Evolutionary conservation across 1,140 invertebrate species (phyloP).

Genomic region (Drosophila nikananu): DNA sequence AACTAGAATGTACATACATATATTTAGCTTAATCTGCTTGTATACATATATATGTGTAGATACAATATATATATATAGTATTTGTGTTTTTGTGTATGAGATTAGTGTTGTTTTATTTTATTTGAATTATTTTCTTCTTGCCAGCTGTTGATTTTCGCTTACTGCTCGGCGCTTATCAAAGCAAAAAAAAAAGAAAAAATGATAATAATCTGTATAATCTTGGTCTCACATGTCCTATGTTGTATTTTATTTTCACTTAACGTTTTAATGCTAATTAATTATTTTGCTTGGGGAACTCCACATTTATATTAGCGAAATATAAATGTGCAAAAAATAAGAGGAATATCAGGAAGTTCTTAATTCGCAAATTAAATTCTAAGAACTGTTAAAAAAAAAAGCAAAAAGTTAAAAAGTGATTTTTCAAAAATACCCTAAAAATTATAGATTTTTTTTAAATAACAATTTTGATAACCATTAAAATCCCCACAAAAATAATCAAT

Average conservation of each 20-base stretch:
- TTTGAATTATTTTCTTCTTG: slow-evolving; percentile 12
- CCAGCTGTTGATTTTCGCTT: slow-evolving; percentile 22
- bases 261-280: slow-evolving; percentile 35
- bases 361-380: neutral
- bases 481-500: no score
- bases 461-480: no score
- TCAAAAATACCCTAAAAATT: no score
- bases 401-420: neutral
- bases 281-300: slow-evolving; percentile 16
- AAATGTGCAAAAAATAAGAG: neutral
- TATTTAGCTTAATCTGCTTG: slow-evolving; percentile 24
- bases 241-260: slow-evolving; percentile 7
- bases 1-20: slow-evolving; percentile 29
- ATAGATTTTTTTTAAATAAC: no score
- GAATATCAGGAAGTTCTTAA: slow-evolving; percentile 8
- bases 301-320: neutral
- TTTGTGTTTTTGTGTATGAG: slow-evolving; percentile 19
- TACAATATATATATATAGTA: neutral
- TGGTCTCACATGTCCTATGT: slow-evolving; percentile 19
- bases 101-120: slow-evolving; percentile 19
- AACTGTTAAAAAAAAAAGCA: neutral
- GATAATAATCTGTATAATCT: neutral
- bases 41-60: neutral
- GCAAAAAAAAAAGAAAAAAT: neutral
- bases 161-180: slow-evolving; percentile 18